Conservation (phyloP, 2,113 vertebrate genomes). For the Thomomys bottae region DNA sequence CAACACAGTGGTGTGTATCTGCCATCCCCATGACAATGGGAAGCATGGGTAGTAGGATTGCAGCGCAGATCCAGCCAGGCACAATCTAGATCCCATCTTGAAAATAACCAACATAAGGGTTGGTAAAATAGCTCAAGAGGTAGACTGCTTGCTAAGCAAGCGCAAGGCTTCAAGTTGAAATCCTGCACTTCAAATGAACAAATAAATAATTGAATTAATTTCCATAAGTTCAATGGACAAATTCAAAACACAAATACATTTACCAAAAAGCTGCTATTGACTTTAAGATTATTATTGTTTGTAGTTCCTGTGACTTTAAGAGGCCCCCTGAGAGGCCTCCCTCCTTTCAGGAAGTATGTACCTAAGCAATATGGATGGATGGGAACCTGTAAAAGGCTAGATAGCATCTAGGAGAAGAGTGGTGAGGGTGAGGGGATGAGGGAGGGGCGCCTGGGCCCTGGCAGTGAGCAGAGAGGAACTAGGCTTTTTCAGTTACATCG, state of each 20-base stretch:
- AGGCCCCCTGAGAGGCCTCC: background rate
- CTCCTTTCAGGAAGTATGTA: background rate
- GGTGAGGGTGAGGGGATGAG: too few species aligned
- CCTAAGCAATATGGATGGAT: background rate
- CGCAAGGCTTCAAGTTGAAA: background rate
- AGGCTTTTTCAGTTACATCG: background rate
- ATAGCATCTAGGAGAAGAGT: background rate
- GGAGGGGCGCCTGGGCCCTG: background rate
- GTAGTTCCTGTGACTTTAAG: background rate
- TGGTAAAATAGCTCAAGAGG: too few species aligned
- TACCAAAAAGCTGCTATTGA: background rate
- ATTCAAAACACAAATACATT: conserved; percentile 11
- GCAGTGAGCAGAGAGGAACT: background rate
- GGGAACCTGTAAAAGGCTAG: background rate
- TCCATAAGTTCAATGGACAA: conserved; percentile 15
- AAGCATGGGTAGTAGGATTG: too few species aligned
- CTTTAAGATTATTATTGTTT: conserved; percentile 38
- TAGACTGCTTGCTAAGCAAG: too few species aligned
- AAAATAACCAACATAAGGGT: too few species aligned
- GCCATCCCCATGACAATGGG: too few species aligned
- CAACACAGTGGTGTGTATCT: too few species aligned
- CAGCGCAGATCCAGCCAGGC: too few species aligned
- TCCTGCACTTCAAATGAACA: background rate
- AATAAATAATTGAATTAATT: conserved; percentile 14
- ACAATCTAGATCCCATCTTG: too few species aligned